A percentile compares a stretch with the other conserved stretches of the same genome.
Conservation (phyloP, 2,113 vertebrate genomes). For the Suricata suricatta region DNA sequence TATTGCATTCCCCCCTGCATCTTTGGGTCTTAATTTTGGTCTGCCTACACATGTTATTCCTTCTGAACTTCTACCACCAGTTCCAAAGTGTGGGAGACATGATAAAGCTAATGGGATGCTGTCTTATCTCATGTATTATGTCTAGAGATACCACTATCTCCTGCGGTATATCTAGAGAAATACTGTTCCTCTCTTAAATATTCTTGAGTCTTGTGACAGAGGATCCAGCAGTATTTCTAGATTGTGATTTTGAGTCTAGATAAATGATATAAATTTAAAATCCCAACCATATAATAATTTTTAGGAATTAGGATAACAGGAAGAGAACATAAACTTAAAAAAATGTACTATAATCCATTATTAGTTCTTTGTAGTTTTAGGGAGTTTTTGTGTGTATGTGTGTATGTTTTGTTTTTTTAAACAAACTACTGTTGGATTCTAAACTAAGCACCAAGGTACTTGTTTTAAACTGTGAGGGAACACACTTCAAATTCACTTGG, state of each 20-base stretch:
- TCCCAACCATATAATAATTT: neutral
- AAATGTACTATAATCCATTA: neutral
- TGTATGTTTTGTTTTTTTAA: neutral
- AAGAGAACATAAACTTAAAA: constrained; percentile 47
- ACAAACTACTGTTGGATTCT: constrained; percentile 16
- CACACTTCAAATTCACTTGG: constrained; percentile 41
- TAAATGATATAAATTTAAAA: constrained; percentile 34
- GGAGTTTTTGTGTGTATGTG: no score
- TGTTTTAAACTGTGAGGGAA: constrained; percentile 45
- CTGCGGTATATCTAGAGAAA: constrained; percentile 4
- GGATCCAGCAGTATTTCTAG: constrained; percentile 24
- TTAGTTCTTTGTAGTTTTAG: neutral
- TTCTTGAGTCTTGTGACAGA: constrained; percentile 4
- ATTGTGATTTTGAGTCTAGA: constrained; percentile 40
- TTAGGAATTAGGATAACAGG: neutral
- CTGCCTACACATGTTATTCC: neutral
- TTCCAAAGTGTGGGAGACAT: constrained; percentile 27
- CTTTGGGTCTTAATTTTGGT: constrained; percentile 45
- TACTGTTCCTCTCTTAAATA: constrained; percentile 19
- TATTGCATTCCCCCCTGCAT: neutral
- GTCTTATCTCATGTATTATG: neutral
- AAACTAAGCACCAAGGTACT: constrained; percentile 14
- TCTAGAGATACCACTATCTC: no score
- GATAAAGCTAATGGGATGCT: constrained; percentile 23
- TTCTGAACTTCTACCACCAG: constrained; percentile 32